Evolutionary conservation across 2,113 vertebrate genomes (phyloP).

Genomic region (Ceyx cyanopectus): DNA sequence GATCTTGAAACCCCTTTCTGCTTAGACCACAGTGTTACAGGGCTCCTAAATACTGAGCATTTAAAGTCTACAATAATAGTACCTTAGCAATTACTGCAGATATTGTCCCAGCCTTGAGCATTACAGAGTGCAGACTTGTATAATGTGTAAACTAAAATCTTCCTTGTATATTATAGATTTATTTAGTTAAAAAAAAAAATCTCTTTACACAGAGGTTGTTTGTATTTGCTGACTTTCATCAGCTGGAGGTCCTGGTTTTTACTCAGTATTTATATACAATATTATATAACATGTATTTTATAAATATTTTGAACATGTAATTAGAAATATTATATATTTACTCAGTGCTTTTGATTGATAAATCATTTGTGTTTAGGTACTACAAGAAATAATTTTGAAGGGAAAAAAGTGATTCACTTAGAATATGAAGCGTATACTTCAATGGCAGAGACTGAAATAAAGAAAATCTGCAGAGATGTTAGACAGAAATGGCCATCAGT

Average conservation of each 20-base stretch:
- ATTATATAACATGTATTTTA: not conserved
- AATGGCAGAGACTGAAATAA: constrained; percentile 90
- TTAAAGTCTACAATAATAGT: not conserved
- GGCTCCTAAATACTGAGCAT: not conserved
- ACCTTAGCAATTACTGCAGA: not conserved
- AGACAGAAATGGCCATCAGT: constrained; percentile 86
- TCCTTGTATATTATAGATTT: not conserved
- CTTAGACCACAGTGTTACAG: not conserved
- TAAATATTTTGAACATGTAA: no score
- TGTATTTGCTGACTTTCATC: not conserved
- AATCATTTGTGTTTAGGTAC: constrained; percentile 79
- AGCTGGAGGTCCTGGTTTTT: not conserved
- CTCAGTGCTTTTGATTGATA: not conserved
- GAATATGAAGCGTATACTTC: constrained; percentile 91
- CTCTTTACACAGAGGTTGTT: not conserved
- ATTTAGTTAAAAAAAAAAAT: not conserved
- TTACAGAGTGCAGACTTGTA: not conserved
- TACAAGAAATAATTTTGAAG: constrained; percentile 88
- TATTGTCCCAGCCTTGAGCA: not conserved
- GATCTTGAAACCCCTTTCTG: not conserved
- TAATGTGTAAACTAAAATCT: not conserved
- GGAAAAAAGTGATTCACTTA: constrained; percentile 86
- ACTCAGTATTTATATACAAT: not conserved
- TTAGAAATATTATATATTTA: no score
- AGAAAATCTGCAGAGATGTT: constrained; percentile 84